These are phyloP conservation scores for Myiothlypis coronata DNA, from an alignment of 2,797 vertebrate genomes.

Conservation along the genomic window DNA sequence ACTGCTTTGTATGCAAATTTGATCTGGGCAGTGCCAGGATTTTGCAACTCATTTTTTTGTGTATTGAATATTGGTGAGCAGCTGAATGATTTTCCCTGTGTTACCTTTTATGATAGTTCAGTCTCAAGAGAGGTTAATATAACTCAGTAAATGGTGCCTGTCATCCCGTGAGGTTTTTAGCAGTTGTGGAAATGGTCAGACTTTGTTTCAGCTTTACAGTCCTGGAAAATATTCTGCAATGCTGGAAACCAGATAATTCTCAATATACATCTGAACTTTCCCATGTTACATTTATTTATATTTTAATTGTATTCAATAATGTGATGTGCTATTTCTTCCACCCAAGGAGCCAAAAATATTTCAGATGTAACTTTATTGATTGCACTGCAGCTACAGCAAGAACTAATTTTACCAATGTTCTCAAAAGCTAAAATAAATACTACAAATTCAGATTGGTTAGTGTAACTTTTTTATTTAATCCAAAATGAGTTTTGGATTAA, in stretches of 20 bases:
- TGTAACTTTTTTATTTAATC: neutral
- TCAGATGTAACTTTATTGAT: slow-evolving; percentile 41
- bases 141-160: neutral
- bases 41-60: neutral
- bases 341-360: neutral
- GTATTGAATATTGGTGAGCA: neutral
- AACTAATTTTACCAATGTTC: neutral
- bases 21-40: neutral
- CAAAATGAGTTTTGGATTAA: neutral
- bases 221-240: slow-evolving; percentile 28
- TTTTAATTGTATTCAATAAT: slow-evolving; percentile 21
- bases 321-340: neutral
- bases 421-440: neutral
- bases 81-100: neutral
- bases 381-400: neutral
- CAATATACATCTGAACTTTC: neutral
- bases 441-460: neutral
- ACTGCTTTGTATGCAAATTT: neutral
- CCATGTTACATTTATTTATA: slow-evolving; percentile 22
- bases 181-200: neutral
- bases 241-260: neutral
- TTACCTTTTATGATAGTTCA: neutral
- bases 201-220: neutral
- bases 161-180: neutral
- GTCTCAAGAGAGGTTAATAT: neutral